Evolutionary conservation across 2,113 vertebrate genomes (phyloP), one percentile per base, ranked within the genome.

Genomic region (Corythornis cristatus): DNA sequence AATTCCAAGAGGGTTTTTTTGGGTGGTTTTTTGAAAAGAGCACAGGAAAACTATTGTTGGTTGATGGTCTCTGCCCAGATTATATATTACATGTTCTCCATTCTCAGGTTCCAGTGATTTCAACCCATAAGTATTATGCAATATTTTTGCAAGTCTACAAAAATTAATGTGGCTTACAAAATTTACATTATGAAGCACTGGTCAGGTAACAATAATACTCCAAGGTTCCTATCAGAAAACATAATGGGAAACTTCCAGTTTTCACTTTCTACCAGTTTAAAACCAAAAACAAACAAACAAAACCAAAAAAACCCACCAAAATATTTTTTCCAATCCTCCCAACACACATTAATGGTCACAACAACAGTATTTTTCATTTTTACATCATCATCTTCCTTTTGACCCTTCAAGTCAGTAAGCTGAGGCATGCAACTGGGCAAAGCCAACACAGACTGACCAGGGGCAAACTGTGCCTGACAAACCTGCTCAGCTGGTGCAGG

Each of bases 1-100:
- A 31, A 74, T 73, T 42, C 75, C 7, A 11, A 8, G 16, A 3
- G 2, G 2, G 0, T 1, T 4, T 51, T 86, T 48, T 23, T 23
- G 9, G 20, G 10, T 35, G 21, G 23, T 29, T 48, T 71, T 65
- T 35, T 65, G 3, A 71, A 67, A n/a, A 64, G 10, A 87, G 62
- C 80, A 73, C 15, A 58, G 26, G 56, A 88, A 75, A 83, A 42
- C 19, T 48, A 14, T 23, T 72, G 66, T 29, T 31, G 56, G n/a
- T 8, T 78, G 42, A 77, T 29, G 6, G 29, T 50, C 74, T 29
- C 65, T 71, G 53, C 57, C 26, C 50, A 74, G 21, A 68, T 94
- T 25, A 86, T 8, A 17, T 15, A 46, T 0, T 54, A 31, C 50
- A 50, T 0, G 1, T 4, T 61, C 31, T 75, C 66, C 20, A 57